Evolutionary conservation across 2,113 vertebrate species (phyloP).

Genomic region (Podarcis muralis): DNA sequence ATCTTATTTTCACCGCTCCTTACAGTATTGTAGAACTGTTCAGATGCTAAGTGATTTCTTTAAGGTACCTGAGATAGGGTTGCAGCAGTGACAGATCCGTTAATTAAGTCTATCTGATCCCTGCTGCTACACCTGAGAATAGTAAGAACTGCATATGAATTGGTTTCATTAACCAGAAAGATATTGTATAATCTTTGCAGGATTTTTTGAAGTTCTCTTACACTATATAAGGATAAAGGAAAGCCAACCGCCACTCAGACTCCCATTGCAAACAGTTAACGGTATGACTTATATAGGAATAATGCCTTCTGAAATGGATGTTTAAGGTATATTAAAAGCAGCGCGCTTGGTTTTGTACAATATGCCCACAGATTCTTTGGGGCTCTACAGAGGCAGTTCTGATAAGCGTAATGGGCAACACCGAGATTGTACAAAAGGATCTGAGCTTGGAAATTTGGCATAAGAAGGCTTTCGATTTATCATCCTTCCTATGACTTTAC

Average conservation of each 20-base stretch:
- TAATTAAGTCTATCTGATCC: neutral
- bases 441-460: neutral
- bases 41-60: neutral
- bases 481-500: neutral
- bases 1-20: neutral
- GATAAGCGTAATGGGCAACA: neutral
- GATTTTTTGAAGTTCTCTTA: neutral
- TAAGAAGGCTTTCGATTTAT: neutral
- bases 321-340: neutral
- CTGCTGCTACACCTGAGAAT: neutral
- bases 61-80: neutral
- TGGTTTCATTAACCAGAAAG: neutral
- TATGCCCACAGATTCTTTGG: neutral
- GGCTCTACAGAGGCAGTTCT: neutral
- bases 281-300: neutral
- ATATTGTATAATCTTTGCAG: neutral
- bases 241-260: neutral
- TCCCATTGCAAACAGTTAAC: neutral
- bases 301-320: neutral
- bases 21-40: neutral
- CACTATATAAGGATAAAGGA: neutral
- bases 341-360: neutral
- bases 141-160: neutral
- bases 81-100: neutral
- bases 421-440: neutral